These are phyloP conservation scores for Cossypha dichroa DNA, from an alignment of 2,797 vertebrate species.

Conservation along the genomic window DNA sequence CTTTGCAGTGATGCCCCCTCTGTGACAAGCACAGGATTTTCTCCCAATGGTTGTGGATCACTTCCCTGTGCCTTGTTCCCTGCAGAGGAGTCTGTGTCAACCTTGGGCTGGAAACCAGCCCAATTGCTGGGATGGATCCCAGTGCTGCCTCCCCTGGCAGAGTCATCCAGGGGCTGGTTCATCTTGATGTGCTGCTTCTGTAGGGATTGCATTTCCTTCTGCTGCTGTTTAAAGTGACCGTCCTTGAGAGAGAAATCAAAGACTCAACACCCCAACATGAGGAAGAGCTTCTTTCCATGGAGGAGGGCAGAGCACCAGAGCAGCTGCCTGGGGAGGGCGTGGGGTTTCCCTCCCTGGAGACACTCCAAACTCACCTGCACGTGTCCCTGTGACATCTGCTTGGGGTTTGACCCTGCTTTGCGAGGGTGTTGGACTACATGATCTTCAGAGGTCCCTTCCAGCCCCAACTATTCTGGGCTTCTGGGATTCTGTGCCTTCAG, in stretches of 20 bases:
- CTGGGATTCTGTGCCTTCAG: neutral
- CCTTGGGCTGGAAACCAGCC: neutral
- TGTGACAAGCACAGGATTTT: neutral
- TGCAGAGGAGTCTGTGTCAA: neutral
- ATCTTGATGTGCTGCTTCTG: accelerated
- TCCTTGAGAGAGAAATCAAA: neutral
- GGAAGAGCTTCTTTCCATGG: neutral
- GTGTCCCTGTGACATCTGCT: neutral
- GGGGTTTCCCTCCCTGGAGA: neutral
- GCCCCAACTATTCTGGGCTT: accelerated
- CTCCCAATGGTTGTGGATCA: neutral
- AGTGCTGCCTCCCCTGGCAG: neutral
- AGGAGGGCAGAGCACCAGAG: neutral
- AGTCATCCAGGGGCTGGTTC: neutral
- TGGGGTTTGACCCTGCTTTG: neutral
- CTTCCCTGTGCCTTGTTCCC: neutral
- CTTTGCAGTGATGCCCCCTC: neutral
- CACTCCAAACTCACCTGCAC: neutral
- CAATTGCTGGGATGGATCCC: accelerated
- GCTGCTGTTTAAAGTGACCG: neutral
- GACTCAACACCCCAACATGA: neutral
- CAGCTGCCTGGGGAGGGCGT: neutral
- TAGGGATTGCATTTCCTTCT: neutral
- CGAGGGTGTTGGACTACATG: neutral
- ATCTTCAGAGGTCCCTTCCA: neutral